Percentiles rank a stretch among this genome's conserved stretches.
Evolutionary conservation across 1,140 invertebrate species (phyloP).

Genomic region (Cydia amplana): DNA sequence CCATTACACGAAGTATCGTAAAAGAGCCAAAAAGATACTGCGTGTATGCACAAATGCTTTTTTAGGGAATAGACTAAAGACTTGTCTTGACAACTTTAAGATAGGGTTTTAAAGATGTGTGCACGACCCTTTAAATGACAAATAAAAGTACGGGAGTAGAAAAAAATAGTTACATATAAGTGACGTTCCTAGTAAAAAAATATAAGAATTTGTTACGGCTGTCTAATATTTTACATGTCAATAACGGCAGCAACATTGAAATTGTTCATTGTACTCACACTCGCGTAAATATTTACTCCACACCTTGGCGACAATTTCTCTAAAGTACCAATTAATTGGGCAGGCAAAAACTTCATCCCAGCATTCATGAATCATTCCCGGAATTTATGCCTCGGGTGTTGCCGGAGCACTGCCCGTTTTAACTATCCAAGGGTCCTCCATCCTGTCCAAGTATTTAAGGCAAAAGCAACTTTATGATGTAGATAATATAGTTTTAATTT

Average conservation of each 20-base stretch:
- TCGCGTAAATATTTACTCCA: neutral
- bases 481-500: neutral
- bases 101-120: too few species aligned
- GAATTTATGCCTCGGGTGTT: conserved; percentile 43
- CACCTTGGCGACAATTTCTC: conserved; percentile 36
- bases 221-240: neutral
- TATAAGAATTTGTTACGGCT: too few species aligned
- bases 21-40: too few species aligned
- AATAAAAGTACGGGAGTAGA: too few species aligned
- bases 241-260: neutral
- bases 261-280: neutral
- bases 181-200: too few species aligned
- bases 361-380: conserved; percentile 50
- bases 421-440: neutral
- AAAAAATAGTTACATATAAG: too few species aligned
- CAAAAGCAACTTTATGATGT: conserved; percentile 14
- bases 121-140: too few species aligned
- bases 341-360: conserved; percentile 47
- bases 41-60: too few species aligned
- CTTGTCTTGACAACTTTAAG: too few species aligned
- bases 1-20: too few species aligned
- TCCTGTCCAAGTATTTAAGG: neutral
- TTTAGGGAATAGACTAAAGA: too few species aligned
- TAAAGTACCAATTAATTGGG: conserved; percentile 53
- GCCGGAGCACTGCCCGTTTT: neutral